Evolutionary conservation across 2,888 invertebrate genomes (phyloP), one percentile per base, ranked within the genome.

Genomic region (Torymus aiolomorphi): DNA sequence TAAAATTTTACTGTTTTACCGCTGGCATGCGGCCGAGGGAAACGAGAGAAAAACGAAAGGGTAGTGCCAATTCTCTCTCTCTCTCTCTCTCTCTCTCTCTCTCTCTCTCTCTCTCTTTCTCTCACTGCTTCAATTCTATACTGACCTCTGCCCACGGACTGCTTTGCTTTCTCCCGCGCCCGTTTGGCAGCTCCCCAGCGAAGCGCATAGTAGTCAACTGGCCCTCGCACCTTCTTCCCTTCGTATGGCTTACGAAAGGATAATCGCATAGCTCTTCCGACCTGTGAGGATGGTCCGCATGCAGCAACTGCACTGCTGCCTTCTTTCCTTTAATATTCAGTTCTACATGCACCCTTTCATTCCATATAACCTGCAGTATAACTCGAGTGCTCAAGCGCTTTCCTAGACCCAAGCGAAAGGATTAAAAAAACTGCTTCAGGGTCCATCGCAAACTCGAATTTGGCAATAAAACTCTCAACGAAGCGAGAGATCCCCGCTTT

Each of bases 371-470:
- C 42, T 1, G 14, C 14, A 12, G 13, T 31, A 49, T 52, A 54
- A 24, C 42, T 3, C 10, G 11, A 61, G 31, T 16, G 52, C 18
- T 2, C 20, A n/a, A 1, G 24, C 20, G 31, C 4, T 2, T 42
- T 12, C 13, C 16, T 2, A 42, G 10, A 4, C 14, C n/a, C 11
- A 20, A 70, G 70, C 56, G 54, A 82, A 82, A 83, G 82, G 81
- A 80, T 81, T 81, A 78, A 76, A 82, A 79, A 76, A 80, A 70
- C 54, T 76, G 63, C 18, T 57, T 49, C 16, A n/a, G 67, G 61
- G 72, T 52, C 72, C 67, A 83, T 84, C 83, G 81, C 82, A 84
- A 85, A 86, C 83, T 84, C 83, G 86, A 86, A 86, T 85, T 86
- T 70, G 80, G 80, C 82, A 83, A 83, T 85, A 85, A 86, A 85